These are phyloP conservation scores for Albula glossodonta DNA, from an alignment of 2,113 vertebrate genomes.

Conservation along the genomic window DNA sequence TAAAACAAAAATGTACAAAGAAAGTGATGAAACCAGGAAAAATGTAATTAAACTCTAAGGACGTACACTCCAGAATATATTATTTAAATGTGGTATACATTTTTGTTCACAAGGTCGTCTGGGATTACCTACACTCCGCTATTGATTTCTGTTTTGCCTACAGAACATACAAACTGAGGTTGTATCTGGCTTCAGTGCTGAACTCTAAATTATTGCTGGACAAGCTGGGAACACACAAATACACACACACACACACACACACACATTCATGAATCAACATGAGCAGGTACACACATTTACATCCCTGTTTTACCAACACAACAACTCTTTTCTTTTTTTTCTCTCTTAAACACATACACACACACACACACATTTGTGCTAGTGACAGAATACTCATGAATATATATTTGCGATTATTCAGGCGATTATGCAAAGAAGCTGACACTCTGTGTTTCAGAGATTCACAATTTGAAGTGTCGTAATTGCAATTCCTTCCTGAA, in stretches of 20 bases:
- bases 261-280: too few relatives aligned
- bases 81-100: not conserved
- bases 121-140: not conserved
- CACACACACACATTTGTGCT: too few relatives aligned
- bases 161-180: not conserved
- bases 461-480: too few relatives aligned
- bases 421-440: too few relatives aligned
- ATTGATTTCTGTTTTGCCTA: not conserved
- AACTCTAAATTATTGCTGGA: not conserved
- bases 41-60: not conserved
- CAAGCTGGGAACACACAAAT: not conserved
- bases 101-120: not conserved
- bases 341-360: not conserved
- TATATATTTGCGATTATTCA: too few relatives aligned
- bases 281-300: too few relatives aligned
- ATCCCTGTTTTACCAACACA: not conserved
- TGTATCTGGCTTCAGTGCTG: not conserved
- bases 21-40: not conserved
- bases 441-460: too few relatives aligned
- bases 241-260: not conserved
- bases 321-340: not conserved
- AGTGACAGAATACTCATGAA: too few relatives aligned
- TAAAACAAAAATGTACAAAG: not conserved
- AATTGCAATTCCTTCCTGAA: too few relatives aligned
- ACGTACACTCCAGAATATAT: not conserved